Percentiles rank a stretch among this genome's conserved stretches.
These are phyloP conservation scores for Scyliorhinus canicula DNA, from an alignment of 2,797 vertebrate genomes.

Conservation along the genomic window DNA sequence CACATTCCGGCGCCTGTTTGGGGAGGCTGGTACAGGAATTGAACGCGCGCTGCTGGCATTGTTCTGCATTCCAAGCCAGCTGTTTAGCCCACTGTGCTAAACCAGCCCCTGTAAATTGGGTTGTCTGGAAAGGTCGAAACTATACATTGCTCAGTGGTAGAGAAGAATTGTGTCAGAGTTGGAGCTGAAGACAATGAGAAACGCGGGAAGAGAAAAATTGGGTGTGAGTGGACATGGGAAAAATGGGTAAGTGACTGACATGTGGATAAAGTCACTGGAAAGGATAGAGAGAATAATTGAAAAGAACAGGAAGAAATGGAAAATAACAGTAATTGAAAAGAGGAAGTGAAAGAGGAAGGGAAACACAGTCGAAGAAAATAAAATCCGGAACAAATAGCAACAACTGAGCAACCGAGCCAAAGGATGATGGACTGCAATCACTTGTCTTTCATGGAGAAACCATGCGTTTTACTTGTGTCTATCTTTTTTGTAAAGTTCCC, in stretches of 20 bases:
- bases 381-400: neutral
- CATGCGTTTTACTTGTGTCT: neutral
- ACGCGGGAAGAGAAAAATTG: neutral
- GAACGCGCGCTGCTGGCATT: too few species aligned
- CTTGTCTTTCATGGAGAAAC: neutral
- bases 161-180: neutral
- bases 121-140: neutral
- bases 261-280: neutral
- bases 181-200: neutral
- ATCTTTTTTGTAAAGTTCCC: neutral
- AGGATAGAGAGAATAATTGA: neutral
- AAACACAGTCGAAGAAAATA: neutral
- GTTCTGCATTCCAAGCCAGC: too few species aligned
- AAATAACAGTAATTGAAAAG: neutral
- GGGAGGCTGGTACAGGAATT: too few species aligned
- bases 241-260: neutral
- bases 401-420: neutral
- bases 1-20: too few species aligned
- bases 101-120: too few species aligned
- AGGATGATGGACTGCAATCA: neutral
- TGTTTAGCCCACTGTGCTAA: too few species aligned
- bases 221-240: neutral
- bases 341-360: neutral
- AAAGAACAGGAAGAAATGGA: neutral
- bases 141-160: neutral